Percentiles rank a stretch among this genome's conserved stretches.
These are phyloP conservation scores for Catamblyrhynchus diadema DNA, from an alignment of 2,797 vertebrate species.

Conservation along the genomic window DNA sequence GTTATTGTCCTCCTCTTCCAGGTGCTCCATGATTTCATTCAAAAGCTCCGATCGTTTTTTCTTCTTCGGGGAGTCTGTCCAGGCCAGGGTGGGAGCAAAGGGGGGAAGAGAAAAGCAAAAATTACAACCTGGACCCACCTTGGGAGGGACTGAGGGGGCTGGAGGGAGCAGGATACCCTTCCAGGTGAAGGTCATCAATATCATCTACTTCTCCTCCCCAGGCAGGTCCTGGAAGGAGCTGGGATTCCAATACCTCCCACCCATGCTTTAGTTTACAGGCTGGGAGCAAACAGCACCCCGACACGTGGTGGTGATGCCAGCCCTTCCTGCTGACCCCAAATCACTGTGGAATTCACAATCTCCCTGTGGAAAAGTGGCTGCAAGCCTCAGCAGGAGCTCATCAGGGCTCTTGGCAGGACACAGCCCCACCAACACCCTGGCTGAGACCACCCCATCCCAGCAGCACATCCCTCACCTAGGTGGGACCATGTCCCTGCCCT, in stretches of 20 bases:
- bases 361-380: rapidly evolving
- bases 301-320: rapidly evolving
- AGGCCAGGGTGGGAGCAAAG: not conserved
- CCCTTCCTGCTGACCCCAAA: rapidly evolving
- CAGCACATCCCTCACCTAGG: not conserved
- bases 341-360: rapidly evolving
- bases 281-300: not conserved
- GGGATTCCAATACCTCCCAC: not conserved
- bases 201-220: not conserved
- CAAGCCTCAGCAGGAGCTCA: not conserved
- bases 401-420: not conserved
- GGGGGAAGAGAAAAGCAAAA: not conserved
- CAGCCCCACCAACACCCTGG: rapidly evolving
- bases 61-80: conserved; percentile 82
- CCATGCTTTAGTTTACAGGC: rapidly evolving
- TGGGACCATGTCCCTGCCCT: not conserved
- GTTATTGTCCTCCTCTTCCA: conserved; percentile 78
- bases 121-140: not conserved
- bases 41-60: conserved; percentile 81
- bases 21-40: conserved; percentile 86
- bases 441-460: rapidly evolving
- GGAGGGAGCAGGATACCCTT: not conserved
- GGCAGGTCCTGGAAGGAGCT: not conserved
- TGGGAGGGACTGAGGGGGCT: not conserved
- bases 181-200: not conserved